Percentiles rank a stretch among this genome's conserved stretches.
These are phyloP conservation scores for Microdon myrmicae DNA, from an alignment of 2,888 invertebrate species.

Conservation along the genomic window DNA sequence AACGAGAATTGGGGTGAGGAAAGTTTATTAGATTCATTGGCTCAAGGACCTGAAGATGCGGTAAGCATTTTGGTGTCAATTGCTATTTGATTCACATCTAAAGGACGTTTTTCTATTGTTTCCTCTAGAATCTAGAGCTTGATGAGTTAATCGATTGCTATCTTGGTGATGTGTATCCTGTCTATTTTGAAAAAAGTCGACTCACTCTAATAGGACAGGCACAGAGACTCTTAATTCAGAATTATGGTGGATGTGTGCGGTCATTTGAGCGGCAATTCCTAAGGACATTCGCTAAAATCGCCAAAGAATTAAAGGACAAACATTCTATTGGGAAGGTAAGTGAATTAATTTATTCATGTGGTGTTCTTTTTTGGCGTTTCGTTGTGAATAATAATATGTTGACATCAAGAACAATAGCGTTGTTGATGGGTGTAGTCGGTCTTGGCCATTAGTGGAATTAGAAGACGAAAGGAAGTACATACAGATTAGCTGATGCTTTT, in stretches of 20 bases:
- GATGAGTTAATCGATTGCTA: slow-evolving; percentile 71
- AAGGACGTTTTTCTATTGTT: slow-evolving; percentile 7
- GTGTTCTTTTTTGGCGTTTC: no score
- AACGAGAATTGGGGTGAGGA: slow-evolving; percentile 45
- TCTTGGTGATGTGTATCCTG: slow-evolving; percentile 73
- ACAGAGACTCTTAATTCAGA: slow-evolving; percentile 74
- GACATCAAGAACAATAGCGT: no score
- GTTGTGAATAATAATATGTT: no score
- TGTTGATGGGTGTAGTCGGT: no score
- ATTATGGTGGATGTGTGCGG: slow-evolving; percentile 73
- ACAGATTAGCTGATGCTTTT: no score
- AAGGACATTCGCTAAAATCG: slow-evolving; percentile 71
- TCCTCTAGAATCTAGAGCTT: slow-evolving; percentile 56
- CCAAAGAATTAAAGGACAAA: slow-evolving; percentile 69
- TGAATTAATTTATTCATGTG: slow-evolving; percentile 35
- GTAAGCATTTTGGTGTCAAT: slow-evolving; percentile 22
- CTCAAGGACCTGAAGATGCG: slow-evolving; percentile 34
- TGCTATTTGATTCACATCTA: not conserved
- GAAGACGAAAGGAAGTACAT: no score
- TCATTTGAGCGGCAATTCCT: slow-evolving; percentile 74
- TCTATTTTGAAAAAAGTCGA: slow-evolving; percentile 70
- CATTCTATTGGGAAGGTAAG: slow-evolving; percentile 65
- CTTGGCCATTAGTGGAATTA: no score
- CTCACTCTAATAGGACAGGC: slow-evolving; percentile 76
- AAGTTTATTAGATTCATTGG: slow-evolving; percentile 34